A percentile compares a stretch with the other conserved stretches of the same genome.
Evolutionary conservation across 2,888 invertebrate genomes (phyloP).

Genomic region (Aphrophora alni): DNA sequence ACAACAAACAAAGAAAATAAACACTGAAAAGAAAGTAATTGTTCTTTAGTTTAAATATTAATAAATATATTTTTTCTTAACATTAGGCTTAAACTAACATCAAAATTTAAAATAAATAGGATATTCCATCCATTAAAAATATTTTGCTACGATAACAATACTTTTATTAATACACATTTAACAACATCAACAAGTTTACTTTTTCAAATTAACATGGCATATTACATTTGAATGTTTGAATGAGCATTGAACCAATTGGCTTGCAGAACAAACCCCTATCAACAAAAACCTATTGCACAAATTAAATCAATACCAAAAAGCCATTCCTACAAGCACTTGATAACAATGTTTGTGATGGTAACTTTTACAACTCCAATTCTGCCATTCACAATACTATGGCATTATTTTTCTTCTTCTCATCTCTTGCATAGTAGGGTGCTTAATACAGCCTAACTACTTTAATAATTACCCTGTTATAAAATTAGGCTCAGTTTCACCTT

Average conservation of each 20-base stretch:
- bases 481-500: neutral
- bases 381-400: neutral
- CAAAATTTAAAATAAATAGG: neutral
- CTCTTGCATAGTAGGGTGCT: neutral
- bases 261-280: neutral
- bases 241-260: neutral
- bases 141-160: neutral
- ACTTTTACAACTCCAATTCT: neutral
- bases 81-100: neutral
- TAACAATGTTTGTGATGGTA: neutral
- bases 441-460: neutral
- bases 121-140: neutral
- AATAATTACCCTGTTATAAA: neutral
- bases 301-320: conserved; percentile 35
- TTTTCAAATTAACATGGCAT: neutral
- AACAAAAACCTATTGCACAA: conserved; percentile 30
- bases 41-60: neutral
- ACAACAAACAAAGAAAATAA: neutral
- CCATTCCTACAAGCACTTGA: conserved; percentile 20
- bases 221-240: neutral
- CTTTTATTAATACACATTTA: neutral
- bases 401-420: neutral
- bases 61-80: neutral
- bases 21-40: neutral
- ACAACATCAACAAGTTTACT: neutral